These are phyloP conservation scores for Calliphora vomitoria DNA, from an alignment of 2,888 invertebrate species.

Conservation along the genomic window DNA sequence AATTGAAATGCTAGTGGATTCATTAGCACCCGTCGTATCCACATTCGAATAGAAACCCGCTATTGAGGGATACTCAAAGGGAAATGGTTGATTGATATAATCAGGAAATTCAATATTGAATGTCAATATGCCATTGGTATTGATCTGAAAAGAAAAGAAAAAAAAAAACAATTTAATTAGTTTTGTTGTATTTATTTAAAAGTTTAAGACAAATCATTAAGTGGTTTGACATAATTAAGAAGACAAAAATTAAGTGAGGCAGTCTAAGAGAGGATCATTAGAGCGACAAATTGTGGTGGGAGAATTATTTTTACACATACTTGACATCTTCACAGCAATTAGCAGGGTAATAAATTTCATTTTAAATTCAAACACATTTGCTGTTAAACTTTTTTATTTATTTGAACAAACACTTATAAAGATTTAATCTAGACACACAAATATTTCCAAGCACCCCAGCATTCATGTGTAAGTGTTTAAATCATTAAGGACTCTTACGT, in stretches of 20 bases:
- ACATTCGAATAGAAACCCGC: slow-evolving; percentile 96
- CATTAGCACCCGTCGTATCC: slow-evolving; percentile 88
- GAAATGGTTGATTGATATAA: slow-evolving; percentile 95
- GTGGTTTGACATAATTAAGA: slow-evolving; percentile 16
- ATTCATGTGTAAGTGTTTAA: neutral
- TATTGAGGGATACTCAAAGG: slow-evolving; percentile 94
- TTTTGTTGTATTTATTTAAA: neutral
- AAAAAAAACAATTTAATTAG: neutral
- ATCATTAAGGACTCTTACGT: slow-evolving; percentile 46
- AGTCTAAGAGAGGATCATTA: neutral
- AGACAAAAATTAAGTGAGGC: neutral
- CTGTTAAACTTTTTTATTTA: slow-evolving; percentile 2
- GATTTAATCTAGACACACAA: slow-evolving; percentile 43
- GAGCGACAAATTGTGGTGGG: slow-evolving; percentile 63
- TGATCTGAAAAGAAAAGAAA: slow-evolving; percentile 87
- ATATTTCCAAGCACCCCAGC: slow-evolving; percentile 22
- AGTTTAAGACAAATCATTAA: slow-evolving; percentile 9
- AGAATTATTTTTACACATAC: slow-evolving; percentile 59
- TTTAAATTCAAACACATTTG: slow-evolving; percentile 51
- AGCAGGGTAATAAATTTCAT: slow-evolving; percentile 68
- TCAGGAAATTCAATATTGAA: slow-evolving; percentile 94
- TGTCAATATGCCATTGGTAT: slow-evolving; percentile 95
- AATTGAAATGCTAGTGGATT: slow-evolving; percentile 90
- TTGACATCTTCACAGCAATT: slow-evolving; percentile 60
- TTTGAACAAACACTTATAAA: slow-evolving; percentile 44